Conservation (phyloP, 2,113 vertebrate species). For the Orycteropus afer region DNA sequence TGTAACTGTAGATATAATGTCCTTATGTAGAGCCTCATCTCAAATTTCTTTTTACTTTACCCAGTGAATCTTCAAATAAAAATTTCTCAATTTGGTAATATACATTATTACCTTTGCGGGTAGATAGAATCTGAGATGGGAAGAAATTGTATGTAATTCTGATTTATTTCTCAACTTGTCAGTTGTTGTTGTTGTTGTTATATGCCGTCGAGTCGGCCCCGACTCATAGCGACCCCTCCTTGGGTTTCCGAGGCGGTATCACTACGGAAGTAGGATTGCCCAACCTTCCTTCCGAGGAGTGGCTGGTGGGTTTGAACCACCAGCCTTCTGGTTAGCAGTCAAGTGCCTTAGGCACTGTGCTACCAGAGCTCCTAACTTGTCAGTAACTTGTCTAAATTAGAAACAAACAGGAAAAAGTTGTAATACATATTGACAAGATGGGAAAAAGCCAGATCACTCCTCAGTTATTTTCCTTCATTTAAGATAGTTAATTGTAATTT, state of each 20-base stretch:
- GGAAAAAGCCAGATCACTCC: neutral
- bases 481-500: neutral
- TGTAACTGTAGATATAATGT: neutral
- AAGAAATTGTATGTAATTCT: neutral
- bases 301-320: no score
- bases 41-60: neutral
- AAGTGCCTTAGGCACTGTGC: no score
- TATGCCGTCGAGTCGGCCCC: no score
- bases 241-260: no score
- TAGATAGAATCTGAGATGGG: neutral
- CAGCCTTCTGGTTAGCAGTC: no score
- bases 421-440: neutral
- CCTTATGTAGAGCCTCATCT: neutral
- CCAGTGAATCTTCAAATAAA: neutral
- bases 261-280: no score
- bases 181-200: no score
- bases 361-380: neutral
- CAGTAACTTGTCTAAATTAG: neutral
- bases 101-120: neutral
- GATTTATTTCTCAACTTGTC: slow-evolving; percentile 6
- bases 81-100: neutral
- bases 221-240: no score
- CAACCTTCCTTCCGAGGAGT: no score
- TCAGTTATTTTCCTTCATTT: neutral
- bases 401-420: neutral